A percentile compares a stretch with the other conserved stretches of the same genome.
These are phyloP conservation scores for Drosophila mojavensis DNA, from an alignment of 1,140 invertebrate genomes.

Conservation along the genomic window DNA sequence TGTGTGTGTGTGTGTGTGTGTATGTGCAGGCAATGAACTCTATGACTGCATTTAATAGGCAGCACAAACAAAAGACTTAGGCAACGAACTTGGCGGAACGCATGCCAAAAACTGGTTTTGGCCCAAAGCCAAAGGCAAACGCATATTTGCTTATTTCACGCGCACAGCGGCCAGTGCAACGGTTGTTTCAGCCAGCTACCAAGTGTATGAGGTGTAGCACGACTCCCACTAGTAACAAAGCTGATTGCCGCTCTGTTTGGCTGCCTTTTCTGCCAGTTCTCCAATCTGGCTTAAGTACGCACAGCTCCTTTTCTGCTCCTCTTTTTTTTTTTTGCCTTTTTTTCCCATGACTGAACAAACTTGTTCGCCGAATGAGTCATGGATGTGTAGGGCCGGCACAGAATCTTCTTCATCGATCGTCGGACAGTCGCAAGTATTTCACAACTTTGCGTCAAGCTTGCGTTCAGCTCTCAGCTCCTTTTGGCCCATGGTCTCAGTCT, in stretches of 20 bases:
- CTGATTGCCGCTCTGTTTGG: conserved; percentile 1
- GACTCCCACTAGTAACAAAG: conserved; percentile 34
- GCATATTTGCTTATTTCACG: conserved; percentile 33
- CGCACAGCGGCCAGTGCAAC: conserved; percentile 49
- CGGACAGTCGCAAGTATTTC: conserved; percentile 55
- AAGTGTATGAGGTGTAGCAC: conserved; percentile 6
- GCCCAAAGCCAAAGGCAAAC: conserved; percentile 56
- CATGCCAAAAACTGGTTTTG: conserved; percentile 66
- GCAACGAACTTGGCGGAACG: conserved; percentile 65
- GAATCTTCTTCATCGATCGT: conserved; percentile 36
- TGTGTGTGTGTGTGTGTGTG: neutral
- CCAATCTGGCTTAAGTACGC: conserved; percentile 14
- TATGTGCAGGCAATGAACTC: conserved; percentile 67
- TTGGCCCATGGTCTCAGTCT: conserved; percentile 8
- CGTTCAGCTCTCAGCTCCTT: conserved; percentile 5
- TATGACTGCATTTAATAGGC: conserved; percentile 51
- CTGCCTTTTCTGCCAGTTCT: conserved; percentile 24
- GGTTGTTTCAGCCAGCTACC: conserved; percentile 43
- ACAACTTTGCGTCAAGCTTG: conserved; percentile 62
- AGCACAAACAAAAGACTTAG: conserved; percentile 77
- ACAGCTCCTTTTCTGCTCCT: conserved; percentile 44
- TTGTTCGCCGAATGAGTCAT: conserved; percentile 65
- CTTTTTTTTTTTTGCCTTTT: conserved; percentile 3
- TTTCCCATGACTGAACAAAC: conserved; percentile 64
- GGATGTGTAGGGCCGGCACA: conserved; percentile 36